phyloP scores from a whole-genome alignment of 2,888 invertebrate species.

The Hirtodrosophila trivittata region DNA sequence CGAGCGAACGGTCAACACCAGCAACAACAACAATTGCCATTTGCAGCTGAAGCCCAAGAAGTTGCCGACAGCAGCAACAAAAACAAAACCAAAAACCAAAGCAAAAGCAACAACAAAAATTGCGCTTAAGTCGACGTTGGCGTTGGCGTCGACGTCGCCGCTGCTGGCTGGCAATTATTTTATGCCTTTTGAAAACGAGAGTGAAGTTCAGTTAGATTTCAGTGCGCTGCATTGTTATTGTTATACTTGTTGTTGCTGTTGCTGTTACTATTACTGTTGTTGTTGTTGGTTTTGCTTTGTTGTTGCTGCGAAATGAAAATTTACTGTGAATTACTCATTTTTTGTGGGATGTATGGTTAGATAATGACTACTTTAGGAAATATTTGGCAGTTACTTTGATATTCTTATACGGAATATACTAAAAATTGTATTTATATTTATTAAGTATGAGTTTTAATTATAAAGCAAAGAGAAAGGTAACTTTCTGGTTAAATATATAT shows the following conservation, averaged over 20 bases:
- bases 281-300: conserved; percentile 14
- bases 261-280: conserved; percentile 22
- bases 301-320: conserved; percentile 39
- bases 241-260: conserved; percentile 28
- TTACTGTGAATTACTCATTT: no score
- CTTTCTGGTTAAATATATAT: no score
- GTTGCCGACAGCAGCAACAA: conserved; percentile 41
- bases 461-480: no score
- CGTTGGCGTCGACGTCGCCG: no score
- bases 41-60: conserved; percentile 67
- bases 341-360: no score
- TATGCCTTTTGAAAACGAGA: conserved; percentile 69
- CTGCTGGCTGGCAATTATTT: conserved; percentile 51
- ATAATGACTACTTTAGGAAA: no score
- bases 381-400: no score
- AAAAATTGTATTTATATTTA: no score
- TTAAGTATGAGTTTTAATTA: no score
- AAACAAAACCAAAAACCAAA: conserved; percentile 14
- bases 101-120: conserved; percentile 12
- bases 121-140: not conserved
- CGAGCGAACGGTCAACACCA: conserved; percentile 58
- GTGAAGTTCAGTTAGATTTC: conserved; percentile 69
- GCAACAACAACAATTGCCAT: conserved; percentile 33
- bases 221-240: conserved; percentile 42
- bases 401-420: no score